Conservation (phyloP, 2,888 invertebrate species). For the Priocnemis perturbator region DNA sequence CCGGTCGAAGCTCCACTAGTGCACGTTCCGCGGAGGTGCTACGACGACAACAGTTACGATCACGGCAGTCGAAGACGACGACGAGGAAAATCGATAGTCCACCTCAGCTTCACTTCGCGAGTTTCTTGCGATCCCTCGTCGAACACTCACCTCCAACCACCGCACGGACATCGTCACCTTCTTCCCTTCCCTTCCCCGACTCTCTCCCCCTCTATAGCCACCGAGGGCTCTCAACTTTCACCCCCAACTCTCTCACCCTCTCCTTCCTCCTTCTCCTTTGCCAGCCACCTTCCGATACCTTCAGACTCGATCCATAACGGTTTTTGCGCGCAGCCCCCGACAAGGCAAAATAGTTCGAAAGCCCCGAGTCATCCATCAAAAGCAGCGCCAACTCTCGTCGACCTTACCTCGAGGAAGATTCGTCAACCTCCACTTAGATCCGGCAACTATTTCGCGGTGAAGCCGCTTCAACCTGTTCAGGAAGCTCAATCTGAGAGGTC, state of each 20-base stretch:
- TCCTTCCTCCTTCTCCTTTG: conserved; percentile 21
- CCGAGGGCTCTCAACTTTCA: conserved; percentile 40
- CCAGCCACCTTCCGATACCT: conserved; percentile 34
- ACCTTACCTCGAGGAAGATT: conserved; percentile 42
- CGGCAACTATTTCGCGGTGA: not conserved
- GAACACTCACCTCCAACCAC: conserved; percentile 55
- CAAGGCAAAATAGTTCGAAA: conserved; percentile 64
- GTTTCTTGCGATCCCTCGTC: conserved; percentile 67
- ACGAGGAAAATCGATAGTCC: conserved; percentile 61
- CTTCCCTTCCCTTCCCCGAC: conserved; percentile 16
- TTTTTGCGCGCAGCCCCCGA: conserved; percentile 61
- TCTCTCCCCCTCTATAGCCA: conserved; percentile 7
- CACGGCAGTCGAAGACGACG: conserved; percentile 29
- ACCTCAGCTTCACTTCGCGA: conserved; percentile 54
- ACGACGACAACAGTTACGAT: conserved; percentile 32
- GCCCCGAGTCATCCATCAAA: conserved; percentile 56
- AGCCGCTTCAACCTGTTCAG: not conserved
- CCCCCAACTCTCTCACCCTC: conserved; percentile 26
- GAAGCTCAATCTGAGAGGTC: not conserved
- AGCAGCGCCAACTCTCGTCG: conserved; percentile 50
- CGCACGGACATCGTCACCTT: conserved; percentile 9
- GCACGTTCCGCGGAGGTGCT: conserved; percentile 39
- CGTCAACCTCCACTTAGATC: conserved; percentile 45
- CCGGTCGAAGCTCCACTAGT: conserved; percentile 53
- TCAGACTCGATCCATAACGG: conserved; percentile 65